phyloP scores from a whole-genome alignment of 2,888 invertebrate species.

The Archaeoteleia sp. region DNA sequence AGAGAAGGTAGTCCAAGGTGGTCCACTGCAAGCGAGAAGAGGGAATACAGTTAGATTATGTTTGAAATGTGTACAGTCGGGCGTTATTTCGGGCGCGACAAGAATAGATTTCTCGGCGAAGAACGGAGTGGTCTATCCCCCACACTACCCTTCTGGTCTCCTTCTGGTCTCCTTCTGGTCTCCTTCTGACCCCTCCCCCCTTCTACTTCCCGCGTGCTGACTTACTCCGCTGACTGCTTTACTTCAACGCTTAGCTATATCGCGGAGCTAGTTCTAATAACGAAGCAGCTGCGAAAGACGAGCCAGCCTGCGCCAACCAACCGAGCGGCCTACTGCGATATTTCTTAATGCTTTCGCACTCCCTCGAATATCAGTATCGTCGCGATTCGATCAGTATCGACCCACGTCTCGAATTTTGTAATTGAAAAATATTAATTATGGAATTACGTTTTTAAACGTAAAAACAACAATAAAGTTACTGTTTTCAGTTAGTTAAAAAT shows the following conservation, averaged over 20 bases:
- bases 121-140: conserved; percentile 49
- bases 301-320: no score
- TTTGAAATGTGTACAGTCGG: conserved; percentile 58
- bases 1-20: conserved; percentile 39
- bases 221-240: background rate
- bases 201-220: background rate
- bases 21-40: conserved; percentile 17
- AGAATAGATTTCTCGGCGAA: conserved; percentile 58
- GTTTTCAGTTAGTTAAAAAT: no score
- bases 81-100: conserved; percentile 64
- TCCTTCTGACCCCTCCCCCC: conserved; percentile 19
- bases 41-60: conserved; percentile 47
- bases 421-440: background rate
- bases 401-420: background rate
- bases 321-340: conserved; percentile 1
- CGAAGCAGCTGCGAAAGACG: conserved; percentile 25
- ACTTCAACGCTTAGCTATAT: conserved; percentile 7
- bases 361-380: conserved; percentile 10
- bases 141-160: conserved; percentile 49
- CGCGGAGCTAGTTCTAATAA: conserved; percentile 20
- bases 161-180: conserved; percentile 45
- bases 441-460: no score
- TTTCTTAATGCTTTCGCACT: conserved; percentile 8
- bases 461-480: no score
- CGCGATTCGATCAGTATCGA: background rate